These are phyloP conservation scores for Corythornis leucogaster DNA, from an alignment of 2,797 vertebrate genomes.

Conservation along the genomic window DNA sequence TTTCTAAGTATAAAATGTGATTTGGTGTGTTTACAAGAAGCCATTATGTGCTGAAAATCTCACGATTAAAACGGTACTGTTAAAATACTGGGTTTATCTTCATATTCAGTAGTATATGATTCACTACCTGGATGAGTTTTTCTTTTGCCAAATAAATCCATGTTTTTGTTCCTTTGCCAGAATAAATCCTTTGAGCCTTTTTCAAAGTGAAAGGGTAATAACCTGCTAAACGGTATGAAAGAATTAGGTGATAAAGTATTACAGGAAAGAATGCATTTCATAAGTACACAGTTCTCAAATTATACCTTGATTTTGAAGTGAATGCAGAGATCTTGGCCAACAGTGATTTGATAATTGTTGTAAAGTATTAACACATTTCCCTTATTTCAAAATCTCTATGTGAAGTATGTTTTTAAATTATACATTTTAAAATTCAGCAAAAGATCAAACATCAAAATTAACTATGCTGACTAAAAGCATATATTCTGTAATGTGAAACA, in stretches of 20 bases:
- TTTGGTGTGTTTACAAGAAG: not conserved
- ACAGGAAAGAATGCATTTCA: constrained; percentile 27
- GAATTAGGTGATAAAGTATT: constrained; percentile 57
- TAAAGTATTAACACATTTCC: constrained; percentile 54
- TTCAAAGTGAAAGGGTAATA: constrained; percentile 63
- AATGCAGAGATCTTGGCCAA: not conserved
- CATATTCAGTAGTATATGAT: constrained; percentile 29
- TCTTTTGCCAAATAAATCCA: constrained; percentile 29
- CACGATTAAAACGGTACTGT: not conserved
- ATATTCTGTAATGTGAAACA: constrained; percentile 49
- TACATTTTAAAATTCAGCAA: constrained; percentile 30
- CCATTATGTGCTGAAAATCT: constrained; percentile 9
- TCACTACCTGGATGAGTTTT: constrained; percentile 37
- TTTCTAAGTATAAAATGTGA: not conserved
- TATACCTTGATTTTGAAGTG: constrained; percentile 42
- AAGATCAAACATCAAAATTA: constrained; percentile 52
- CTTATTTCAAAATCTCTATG: constrained; percentile 22
- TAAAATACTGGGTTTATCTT: constrained; percentile 28
- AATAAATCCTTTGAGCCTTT: constrained; percentile 60
- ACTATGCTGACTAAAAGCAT: constrained; percentile 26
- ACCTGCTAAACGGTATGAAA: constrained; percentile 22
- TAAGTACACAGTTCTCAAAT: constrained; percentile 32
- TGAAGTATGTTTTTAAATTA: constrained; percentile 41
- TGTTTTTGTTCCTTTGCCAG: constrained; percentile 54
- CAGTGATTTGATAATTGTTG: constrained; percentile 34